Evolutionary conservation across 2,113 vertebrate genomes (phyloP).

Genomic region (Progne subis): DNA sequence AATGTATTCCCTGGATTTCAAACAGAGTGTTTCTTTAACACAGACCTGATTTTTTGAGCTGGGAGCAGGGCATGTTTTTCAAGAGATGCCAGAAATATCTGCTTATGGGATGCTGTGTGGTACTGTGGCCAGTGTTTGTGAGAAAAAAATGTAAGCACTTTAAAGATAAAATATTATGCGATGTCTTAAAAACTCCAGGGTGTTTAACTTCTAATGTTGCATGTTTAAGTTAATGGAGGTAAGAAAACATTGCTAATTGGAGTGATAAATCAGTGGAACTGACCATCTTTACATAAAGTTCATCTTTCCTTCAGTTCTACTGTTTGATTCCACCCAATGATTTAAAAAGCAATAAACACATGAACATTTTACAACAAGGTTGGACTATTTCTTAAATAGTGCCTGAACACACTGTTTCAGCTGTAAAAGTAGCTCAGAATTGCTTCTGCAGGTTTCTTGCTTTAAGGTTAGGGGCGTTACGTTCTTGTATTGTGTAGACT

Average conservation of each 20-base stretch:
- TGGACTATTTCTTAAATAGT: neutral
- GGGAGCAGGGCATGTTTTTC: neutral
- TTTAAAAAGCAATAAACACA: neutral
- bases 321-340: neutral
- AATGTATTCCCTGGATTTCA: neutral
- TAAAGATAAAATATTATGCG: slow-evolving; percentile 22
- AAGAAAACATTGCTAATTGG: slow-evolving; percentile 52
- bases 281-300: neutral
- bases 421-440: slow-evolving; percentile 14
- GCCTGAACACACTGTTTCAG: slow-evolving; percentile 2
- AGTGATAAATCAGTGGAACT: neutral
- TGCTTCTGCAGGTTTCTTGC: slow-evolving; percentile 39
- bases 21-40: neutral
- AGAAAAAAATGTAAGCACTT: slow-evolving; percentile 49
- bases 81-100: slow-evolving; percentile 4
- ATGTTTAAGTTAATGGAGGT: slow-evolving; percentile 32
- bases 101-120: neutral
- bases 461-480: slow-evolving; percentile 56
- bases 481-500: slow-evolving; percentile 60
- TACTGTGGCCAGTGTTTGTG: neutral
- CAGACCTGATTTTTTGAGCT: neutral
- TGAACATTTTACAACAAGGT: neutral
- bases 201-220: neutral
- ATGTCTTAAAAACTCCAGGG: neutral
- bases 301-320: slow-evolving; percentile 9